phyloP scores from a whole-genome alignment of 2,888 invertebrate species.

The Formica aserva region DNA sequence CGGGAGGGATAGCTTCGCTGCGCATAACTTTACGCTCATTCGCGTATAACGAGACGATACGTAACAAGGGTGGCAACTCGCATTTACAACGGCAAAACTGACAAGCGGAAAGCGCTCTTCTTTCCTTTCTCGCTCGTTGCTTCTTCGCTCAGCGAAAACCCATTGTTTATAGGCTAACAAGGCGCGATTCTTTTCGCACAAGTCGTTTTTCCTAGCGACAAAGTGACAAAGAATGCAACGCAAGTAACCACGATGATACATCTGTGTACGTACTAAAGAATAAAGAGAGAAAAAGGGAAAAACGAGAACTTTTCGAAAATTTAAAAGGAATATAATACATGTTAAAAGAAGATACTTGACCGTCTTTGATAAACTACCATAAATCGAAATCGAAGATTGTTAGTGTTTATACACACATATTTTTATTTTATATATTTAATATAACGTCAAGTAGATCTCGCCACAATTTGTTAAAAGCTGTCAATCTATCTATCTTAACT shows the following conservation, averaged over 20 bases:
- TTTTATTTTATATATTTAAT: neutral
- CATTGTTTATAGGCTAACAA: constrained; percentile 71
- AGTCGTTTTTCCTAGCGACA: constrained; percentile 55
- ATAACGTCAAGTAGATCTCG: neutral
- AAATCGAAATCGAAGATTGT: neutral
- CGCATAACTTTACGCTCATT: constrained; percentile 66
- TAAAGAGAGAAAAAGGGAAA: neutral
- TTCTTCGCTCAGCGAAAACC: constrained; percentile 47
- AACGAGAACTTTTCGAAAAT: neutral
- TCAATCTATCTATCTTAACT: no score
- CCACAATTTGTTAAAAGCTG: neutral
- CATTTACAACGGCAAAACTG: constrained; percentile 2
- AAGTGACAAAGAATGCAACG: constrained; percentile 24
- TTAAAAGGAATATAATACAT: neutral
- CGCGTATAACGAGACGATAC: constrained; percentile 69
- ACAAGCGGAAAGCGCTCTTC: constrained; percentile 17
- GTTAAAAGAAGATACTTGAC: neutral
- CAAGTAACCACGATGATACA: constrained; percentile 35
- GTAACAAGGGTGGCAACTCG: constrained; percentile 56
- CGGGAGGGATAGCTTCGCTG: constrained; percentile 47
- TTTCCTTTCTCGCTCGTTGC: constrained; percentile 32
- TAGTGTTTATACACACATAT: neutral
- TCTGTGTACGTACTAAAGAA: no score
- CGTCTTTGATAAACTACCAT: neutral
- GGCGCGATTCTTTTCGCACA: constrained; percentile 65